Evolutionary conservation across 2,888 invertebrate species (phyloP).

Genomic region (Hypercompe scribonia): DNA sequence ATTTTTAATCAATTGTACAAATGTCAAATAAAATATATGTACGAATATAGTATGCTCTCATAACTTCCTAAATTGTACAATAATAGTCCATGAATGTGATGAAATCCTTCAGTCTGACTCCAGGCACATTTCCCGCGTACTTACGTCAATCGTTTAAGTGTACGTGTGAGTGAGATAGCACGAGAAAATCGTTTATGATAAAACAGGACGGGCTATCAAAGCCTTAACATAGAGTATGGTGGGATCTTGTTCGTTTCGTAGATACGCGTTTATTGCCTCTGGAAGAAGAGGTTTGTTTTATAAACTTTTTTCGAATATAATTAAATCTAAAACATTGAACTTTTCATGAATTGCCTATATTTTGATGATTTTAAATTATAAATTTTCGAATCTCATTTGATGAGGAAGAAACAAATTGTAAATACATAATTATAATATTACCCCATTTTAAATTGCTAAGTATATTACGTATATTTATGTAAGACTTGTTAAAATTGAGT

Average conservation of each 20-base stretch:
- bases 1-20: not conserved
- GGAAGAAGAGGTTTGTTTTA: slow-evolving; percentile 21
- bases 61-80: slow-evolving; percentile 34
- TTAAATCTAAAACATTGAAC: not conserved
- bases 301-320: not conserved
- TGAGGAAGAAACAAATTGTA: too few species aligned
- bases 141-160: slow-evolving; percentile 67
- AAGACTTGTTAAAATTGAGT: too few species aligned
- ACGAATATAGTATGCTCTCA: slow-evolving; percentile 5
- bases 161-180: slow-evolving; percentile 55
- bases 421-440: too few species aligned
- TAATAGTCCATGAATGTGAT: slow-evolving; percentile 47
- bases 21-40: not conserved
- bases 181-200: slow-evolving; percentile 46
- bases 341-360: not conserved
- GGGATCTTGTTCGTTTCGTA: slow-evolving; percentile 14
- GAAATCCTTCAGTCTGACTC: slow-evolving; percentile 63
- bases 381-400: too few species aligned
- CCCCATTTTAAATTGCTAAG: too few species aligned
- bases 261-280: slow-evolving; percentile 32
- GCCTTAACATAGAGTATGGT: slow-evolving; percentile 65
- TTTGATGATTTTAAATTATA: not conserved
- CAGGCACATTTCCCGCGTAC: slow-evolving; percentile 66
- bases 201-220: slow-evolving; percentile 61
- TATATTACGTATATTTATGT: too few species aligned